Percentiles rank a stretch among this genome's conserved stretches.
phyloP scores from a whole-genome alignment of 2,797 vertebrate genomes.

The Nannoperca obscura region DNA sequence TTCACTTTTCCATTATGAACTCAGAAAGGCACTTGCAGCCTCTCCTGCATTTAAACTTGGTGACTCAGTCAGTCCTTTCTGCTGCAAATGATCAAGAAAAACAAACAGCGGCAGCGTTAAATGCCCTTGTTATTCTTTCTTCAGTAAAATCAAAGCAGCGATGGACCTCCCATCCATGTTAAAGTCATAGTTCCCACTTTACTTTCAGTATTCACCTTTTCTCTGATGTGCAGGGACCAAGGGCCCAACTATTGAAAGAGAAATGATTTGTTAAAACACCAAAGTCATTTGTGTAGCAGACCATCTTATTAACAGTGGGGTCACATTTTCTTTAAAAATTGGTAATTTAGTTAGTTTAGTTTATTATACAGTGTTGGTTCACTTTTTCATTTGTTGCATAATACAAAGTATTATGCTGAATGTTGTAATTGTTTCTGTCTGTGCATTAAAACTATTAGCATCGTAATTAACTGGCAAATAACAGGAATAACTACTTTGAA shows the following conservation, averaged over 20 bases:
- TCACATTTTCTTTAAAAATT: neutral
- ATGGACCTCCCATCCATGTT: neutral
- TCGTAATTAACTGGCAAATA: neutral
- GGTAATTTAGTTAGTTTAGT: too few species aligned
- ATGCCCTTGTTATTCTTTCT: neutral
- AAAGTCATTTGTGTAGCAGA: neutral
- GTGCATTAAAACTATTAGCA: neutral
- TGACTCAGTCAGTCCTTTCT: conserved; percentile 36
- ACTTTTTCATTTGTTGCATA: neutral
- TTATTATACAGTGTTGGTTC: neutral
- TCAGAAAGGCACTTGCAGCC: neutral
- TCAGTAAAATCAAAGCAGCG: neutral
- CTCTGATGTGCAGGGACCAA: neutral
- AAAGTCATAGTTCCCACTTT: neutral
- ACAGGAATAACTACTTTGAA: neutral
- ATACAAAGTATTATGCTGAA: neutral
- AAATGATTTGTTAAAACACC: neutral
- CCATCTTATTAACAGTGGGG: neutral
- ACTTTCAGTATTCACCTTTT: neutral
- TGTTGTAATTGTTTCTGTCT: neutral
- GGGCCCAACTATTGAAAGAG: neutral
- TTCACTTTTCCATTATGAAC: conserved; percentile 16
- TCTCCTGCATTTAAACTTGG: conserved; percentile 10
- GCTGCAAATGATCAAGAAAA: conserved; percentile 18
- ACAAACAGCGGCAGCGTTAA: neutral